Evolutionary conservation across 2,797 vertebrate species (phyloP), one percentile per base, ranked within the genome.

Genomic region (Schizothorax lantsangensis): DNA sequence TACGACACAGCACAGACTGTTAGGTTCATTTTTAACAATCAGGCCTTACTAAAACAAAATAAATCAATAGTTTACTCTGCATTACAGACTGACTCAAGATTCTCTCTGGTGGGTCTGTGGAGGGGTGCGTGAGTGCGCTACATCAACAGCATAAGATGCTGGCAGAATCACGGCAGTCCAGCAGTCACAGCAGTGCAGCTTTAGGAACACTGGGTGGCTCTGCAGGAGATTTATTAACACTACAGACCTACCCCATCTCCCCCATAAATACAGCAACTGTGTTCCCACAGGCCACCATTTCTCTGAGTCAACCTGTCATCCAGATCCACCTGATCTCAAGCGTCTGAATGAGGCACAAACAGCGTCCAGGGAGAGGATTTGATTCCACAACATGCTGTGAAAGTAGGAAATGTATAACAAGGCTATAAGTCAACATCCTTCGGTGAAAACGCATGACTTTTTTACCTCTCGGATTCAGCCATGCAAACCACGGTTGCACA

Each of bases 1-100:
- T 72, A 59, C 23, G 30, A 85, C 59, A 78, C 52, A 26, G 40
- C 10, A 54, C 71, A 77, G 26, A 79, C 30, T 33, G 88, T 92
- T 89, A 83, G 92, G 91, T 91, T 94, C 92, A 95, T 95, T 95
- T 94, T 93, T 93, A 92, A 93, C 93, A 93, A 95, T 94, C 93
- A 94, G 92, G 92, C 93, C 91, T 92, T 91, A 88, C 88, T 92
- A 92, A 95, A 95, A 94, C 94, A 93, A 92, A 62, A 94, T 93
- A 92, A 95, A 96, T 95, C 93, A 95, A 84, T 33, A 79, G 87
- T 85, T 88, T 84, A 73, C 87, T 87, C 72, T 36, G 38, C 89
- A 85, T 21, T 45, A 45, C 69, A 6, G 64, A 19, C 15, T 75
- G 83, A 89, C 78, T 72, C 78, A 12, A n/a, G 66, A 66, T 68